Conservation (phyloP, 2,113 vertebrate genomes). For the Coptodon rendalli region DNA sequence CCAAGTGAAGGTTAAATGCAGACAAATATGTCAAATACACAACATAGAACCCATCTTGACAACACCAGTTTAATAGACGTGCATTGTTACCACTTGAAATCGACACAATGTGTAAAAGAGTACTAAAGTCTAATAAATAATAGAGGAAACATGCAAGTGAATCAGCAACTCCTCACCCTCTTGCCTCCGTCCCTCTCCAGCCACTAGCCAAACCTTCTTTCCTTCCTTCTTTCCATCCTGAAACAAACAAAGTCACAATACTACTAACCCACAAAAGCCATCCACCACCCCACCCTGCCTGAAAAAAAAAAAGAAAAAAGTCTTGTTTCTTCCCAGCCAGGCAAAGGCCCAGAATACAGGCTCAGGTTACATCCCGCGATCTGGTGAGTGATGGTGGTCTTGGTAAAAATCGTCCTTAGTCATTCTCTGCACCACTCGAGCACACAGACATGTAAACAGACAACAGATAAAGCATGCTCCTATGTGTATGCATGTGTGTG, state of each 20-base stretch:
- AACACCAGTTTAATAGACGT: slow-evolving; percentile 44
- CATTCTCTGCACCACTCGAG: slow-evolving; percentile 46
- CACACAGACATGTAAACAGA: slow-evolving; percentile 47
- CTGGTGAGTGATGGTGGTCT: slow-evolving; percentile 45
- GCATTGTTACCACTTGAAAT: slow-evolving; percentile 20
- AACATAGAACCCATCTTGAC: slow-evolving; percentile 8
- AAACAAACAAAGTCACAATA: slow-evolving; percentile 60
- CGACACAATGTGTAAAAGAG: neutral
- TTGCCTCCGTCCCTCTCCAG: slow-evolving; percentile 55
- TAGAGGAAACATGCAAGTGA: slow-evolving; percentile 68
- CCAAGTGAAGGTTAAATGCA: slow-evolving; percentile 29
- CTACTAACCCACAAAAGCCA: slow-evolving; percentile 57
- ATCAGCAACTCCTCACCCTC: slow-evolving; percentile 73
- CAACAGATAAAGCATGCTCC: slow-evolving; percentile 45
- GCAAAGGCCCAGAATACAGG: slow-evolving; percentile 62
- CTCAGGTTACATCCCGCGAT: slow-evolving; percentile 68
- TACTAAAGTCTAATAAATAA: slow-evolving; percentile 10
- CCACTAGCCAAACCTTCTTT: slow-evolving; percentile 58
- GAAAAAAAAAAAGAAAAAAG: slow-evolving; percentile 18
- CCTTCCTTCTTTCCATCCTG: slow-evolving; percentile 66
- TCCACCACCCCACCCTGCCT: slow-evolving; percentile 62
- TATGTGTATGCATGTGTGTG: slow-evolving; percentile 27
- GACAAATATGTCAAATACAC: slow-evolving; percentile 22
- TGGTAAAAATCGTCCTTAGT: slow-evolving; percentile 42
- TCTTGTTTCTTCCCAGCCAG: slow-evolving; percentile 41